Evolutionary conservation across 2,113 vertebrate species (phyloP), one percentile per base, ranked within the genome.

Genomic region (Pterophyllum scalare): DNA sequence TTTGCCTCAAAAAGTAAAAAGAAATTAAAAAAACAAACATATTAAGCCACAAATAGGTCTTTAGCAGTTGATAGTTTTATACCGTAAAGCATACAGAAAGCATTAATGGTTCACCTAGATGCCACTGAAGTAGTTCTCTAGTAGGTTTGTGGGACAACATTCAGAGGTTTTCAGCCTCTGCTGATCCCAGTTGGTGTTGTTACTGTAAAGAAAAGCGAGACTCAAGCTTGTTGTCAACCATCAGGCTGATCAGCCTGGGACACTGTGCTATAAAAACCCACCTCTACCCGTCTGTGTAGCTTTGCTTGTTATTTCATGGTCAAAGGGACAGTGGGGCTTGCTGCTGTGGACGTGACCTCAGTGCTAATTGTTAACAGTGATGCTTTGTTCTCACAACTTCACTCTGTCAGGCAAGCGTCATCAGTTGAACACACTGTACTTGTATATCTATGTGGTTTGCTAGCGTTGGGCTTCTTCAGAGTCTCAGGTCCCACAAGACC

Each of bases 181-280:
- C 40, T 49, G 65, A 49, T 70, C 43, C 65, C 65, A 28, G 65
- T 70, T 70, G 65, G 65, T 49, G 65, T 49, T 49, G 24, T 70
- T 70, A 70, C 24, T 70, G 43, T 28, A 57, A 49, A 1, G 6
- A 70, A 70, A 28, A 20, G 43, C 12, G 43, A 70, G 43, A 17
- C 65, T 26, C 2, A 70, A 17, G 65, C 24, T 72, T 20, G 43
- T 52, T 52, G 65, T 46, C 24, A 72, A 31, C 24, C 43, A 20
- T 2, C 43, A 52, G 65, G 17, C 43, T 72, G 20, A 72, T 49
- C 43, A 31, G 6, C 17, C 43, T 31, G 43, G 43, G 65, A 72
- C 10, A 20, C 43, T 31, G 12, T 49, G 65, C 43, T 52, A 8
- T 31, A 52, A 72, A 72, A 72, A 8, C 17, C 46, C 43, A 31